Base-by-base conservation (phyloP, 2,113 vertebrate species). In the Tamias sibiricus region DNA sequence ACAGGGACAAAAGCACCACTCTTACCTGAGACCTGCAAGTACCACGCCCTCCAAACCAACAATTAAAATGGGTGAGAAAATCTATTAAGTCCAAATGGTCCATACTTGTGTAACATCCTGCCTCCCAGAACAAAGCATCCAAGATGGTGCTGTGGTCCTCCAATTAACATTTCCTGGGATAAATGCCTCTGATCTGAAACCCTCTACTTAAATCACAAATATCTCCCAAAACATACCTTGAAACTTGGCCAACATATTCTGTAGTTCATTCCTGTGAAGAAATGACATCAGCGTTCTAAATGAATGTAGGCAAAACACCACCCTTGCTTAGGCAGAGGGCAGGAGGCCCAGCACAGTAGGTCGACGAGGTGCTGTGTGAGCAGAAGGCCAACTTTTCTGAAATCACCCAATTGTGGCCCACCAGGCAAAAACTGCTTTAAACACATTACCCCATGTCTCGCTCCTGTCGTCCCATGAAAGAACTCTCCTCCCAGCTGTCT, bases 191-290 rank as follows among this genome's bases (percentile, higher is more conserved):
- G 24, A 5, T 57, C 66, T 22, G 26, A 8, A 47, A 77, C 74
- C 75, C 7, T 66, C 24, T 19, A 30, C n/a, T 52, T 80, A 30
- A 16, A 87, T 40, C 40, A 54, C 12, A 76, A 32, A 24, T 19
- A 28, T n/a, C 52, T 95, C 72, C 71, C 87, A 35, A 42, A 96
- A 49, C 9, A 95, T 98, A 99, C 99, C 99, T 98, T 99, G 99
- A 97, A 99, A 99, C 96, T 97, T 98, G 98, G 99, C 99, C 97
- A 99, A 82, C 99, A 99, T 99, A 62, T 98, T 98, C 80, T 99
- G 98, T 7, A 99, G 99, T 97, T 99, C 99, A 91, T 98, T 99
- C 94, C 99, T 99, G 72, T 28, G 96, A 97, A 98, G 98, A 98
- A 0, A 96, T 28, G 32, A 62, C 30, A 30, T 87, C 22, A 52